Base-by-base conservation (phyloP, 2,888 invertebrate genomes). In the Synergus laeviventris region DNA sequence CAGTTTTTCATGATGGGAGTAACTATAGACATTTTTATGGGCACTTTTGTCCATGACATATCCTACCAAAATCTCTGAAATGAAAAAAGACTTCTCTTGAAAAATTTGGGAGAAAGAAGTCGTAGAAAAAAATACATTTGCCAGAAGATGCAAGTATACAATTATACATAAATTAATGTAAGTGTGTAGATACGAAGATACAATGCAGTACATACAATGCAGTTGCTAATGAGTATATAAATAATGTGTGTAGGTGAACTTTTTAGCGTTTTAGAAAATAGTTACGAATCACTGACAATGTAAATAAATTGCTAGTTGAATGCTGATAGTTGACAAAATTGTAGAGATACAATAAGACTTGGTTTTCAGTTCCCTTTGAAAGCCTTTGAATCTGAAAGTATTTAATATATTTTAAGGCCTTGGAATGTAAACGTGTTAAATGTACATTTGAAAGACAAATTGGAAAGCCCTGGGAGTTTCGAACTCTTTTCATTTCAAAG, bases 241-340 rank as follows among this genome's bases (percentile, higher is more conserved):
- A 70, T 70, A 49, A 70, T 31, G 70, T 70, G 70, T 70, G 70
- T 70, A 70, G 70, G 70, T 70, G 70, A 70, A 70, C 31, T 70
- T 70, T 49, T 70, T 70, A 70, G 70, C 66, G 45, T 70, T n/a
- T 70, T 70, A 70, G 49, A 31, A 49, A 70, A 11, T 70, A 45
- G 70, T n/a, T 62, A 38, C n/a, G 70, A 49, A 70, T 49, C 49
- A 70, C 24, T 70, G 70, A 31, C 31, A 49, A 49, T 70, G 70
- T 70, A 70, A 70, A 70, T 70, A 70, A 42, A 42, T 66, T 16
- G n/a, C 45, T 49, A 70, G 49, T 49, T 70, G 31, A 70, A 49
- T n/a, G 70, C 49, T 49, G 31, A 45, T 70, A 70, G 49, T 31
- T 16, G 66, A 42, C 31, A 49, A 31, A 36, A 70, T 49, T 56